Evolutionary conservation across 2,888 invertebrate species (phyloP).

Genomic region (Melieria omissa): DNA sequence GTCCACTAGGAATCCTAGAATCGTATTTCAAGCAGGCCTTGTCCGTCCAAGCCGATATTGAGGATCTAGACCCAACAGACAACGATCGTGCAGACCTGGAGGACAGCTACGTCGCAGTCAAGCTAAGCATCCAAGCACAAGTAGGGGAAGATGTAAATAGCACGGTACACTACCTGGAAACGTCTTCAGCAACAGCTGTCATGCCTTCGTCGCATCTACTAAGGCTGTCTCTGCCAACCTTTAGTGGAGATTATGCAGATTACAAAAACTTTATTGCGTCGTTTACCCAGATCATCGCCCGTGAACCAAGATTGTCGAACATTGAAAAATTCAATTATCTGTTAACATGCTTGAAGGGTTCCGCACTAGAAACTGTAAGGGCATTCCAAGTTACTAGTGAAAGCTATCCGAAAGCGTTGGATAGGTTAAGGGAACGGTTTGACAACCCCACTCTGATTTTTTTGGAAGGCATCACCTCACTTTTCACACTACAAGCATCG

Average conservation of each 20-base stretch:
- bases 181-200: constrained; percentile 1
- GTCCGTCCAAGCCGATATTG: not conserved
- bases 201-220: constrained; percentile 2
- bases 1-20: not conserved
- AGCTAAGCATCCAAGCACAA: constrained; percentile 3
- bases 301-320: constrained; percentile 26
- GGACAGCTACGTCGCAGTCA: constrained; percentile 11
- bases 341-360: constrained; percentile 5
- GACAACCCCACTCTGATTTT: constrained; percentile 12
- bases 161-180: not conserved
- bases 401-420: not conserved
- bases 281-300: constrained; percentile 31
- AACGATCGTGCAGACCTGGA: constrained; percentile 5
- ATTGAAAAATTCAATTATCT: constrained; percentile 37
- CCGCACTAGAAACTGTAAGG: not conserved
- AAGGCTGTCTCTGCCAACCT: constrained; percentile 16
- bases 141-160: no score
- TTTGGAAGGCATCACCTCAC: not conserved
- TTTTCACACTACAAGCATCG: not conserved
- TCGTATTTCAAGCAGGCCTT: constrained; percentile 3
- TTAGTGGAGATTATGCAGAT: constrained; percentile 35
- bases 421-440: not conserved
- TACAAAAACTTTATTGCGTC: constrained; percentile 37
- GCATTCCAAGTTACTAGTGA: constrained; percentile 6
- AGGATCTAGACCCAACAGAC: constrained; percentile 1